Base-by-base conservation (phyloP, 1,140 invertebrate species). In the Pteromalus puparum region DNA sequence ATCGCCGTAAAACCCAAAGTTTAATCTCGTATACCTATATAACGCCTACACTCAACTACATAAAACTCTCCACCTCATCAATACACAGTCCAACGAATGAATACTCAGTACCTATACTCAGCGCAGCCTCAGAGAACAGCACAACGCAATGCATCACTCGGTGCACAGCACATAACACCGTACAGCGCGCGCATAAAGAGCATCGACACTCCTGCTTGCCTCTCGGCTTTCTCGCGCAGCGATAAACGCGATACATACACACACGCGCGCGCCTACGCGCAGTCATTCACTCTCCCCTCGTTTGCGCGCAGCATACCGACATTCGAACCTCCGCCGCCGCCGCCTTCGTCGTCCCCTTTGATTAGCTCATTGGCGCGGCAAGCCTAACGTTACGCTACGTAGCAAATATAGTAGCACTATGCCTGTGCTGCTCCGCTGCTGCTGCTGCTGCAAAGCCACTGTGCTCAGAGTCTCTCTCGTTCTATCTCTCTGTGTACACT, bases 311-410 rank as follows among this genome's bases (percentile, higher is more conserved):
- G 15, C 34, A 42, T 30, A 38, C 34, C 72, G 10, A 38, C 7
- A 21, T 12, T 6, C 15, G n/a, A 73, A 65, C n/a, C 30, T 18
- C n/a, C 77, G 65, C 30, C 61, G 53, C n/a, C n/a, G 74, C 24
- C 61, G 53, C 34, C 28, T 21, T 73, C 48, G 46, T n/a, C n/a
- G 80, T 73, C 46, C 80, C 70, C 68, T 81, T 81, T 81, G 80
- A 82, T 34, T 76, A 76, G 72, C 73, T 82, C 72, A 82, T 82
- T 82, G 81, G 81, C 80, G 46, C 46, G n/a, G 80, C 46, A 74
- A 28, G 38, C 80, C 78, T 81, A 72, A 46, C 67, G 78, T 68
- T 79, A 42, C 30, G 76, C 76, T 61, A 61, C 34, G 67, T 28
- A 61, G 48, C 72, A 74, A 82, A 65, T 61, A 81, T 53, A 61